Conservation (phyloP, 1,140 invertebrate species). For the Druon quercuslanigerum region DNA sequence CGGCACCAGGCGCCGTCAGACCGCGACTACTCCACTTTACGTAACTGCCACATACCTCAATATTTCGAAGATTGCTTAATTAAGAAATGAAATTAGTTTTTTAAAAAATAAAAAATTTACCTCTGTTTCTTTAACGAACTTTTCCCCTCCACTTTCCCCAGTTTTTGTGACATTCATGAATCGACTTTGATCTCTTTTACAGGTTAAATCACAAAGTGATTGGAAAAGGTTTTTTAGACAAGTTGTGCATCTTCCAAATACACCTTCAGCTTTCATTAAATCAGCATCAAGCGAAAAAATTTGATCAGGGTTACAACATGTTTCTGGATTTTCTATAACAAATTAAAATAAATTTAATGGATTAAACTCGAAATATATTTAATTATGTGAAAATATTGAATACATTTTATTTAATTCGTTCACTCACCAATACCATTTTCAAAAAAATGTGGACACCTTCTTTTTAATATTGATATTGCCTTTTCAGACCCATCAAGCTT, state of each 20-base stretch:
- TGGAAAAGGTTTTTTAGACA: conserved; percentile 78
- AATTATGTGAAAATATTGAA: conserved; percentile 59
- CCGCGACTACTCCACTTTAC: no score
- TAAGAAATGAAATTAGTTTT: background rate
- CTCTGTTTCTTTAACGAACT: conserved; percentile 52
- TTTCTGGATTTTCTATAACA: background rate
- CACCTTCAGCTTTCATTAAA: conserved; percentile 74
- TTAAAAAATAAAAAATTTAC: conserved; percentile 43
- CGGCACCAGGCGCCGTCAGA: no score
- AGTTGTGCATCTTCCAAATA: conserved; percentile 79
- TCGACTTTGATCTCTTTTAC: conserved; percentile 77
- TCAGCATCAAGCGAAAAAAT: conserved; percentile 65
- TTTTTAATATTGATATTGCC: conserved; percentile 60
- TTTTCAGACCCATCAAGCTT: background rate
- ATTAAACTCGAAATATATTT: no score
- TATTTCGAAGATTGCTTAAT: no score
- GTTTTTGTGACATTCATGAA: conserved; percentile 63
- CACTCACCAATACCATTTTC: conserved; percentile 44
- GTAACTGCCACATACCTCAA: no score
- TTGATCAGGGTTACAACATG: background rate
- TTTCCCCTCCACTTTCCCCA: background rate
- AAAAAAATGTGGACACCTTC: conserved; percentile 74
- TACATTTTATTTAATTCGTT: background rate
- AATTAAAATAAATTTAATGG: background rate
- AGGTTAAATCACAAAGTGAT: conserved; percentile 80